phyloP scores from a whole-genome alignment of 1,140 invertebrate species.

The Calephelis virginiensis region DNA sequence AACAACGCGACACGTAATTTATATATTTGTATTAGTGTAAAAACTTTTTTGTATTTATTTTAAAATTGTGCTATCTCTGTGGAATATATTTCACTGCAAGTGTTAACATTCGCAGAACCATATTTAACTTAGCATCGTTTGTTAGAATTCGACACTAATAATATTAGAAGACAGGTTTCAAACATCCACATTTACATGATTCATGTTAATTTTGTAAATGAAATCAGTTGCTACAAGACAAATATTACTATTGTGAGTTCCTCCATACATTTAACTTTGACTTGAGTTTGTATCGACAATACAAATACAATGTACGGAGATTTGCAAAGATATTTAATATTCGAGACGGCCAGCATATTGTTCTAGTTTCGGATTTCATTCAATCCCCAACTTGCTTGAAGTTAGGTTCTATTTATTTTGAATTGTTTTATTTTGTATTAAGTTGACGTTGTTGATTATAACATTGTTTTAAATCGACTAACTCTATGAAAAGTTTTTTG shows the following conservation, averaged over 20 bases:
- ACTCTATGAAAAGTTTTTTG: too few relatives aligned
- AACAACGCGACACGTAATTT: too few relatives aligned
- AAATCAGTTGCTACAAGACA: not conserved
- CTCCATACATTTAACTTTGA: constrained; percentile 8
- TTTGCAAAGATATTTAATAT: constrained; percentile 17
- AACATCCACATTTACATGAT: constrained; percentile 1
- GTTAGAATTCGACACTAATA: not conserved
- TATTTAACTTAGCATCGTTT: not conserved
- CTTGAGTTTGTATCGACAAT: constrained; percentile 8
- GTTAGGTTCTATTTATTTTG: constrained; percentile 8
- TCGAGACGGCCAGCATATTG: constrained; percentile 5
- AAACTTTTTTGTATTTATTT: too few relatives aligned
- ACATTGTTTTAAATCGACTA: too few relatives aligned
- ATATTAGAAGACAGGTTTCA: not conserved
- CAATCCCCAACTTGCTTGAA: constrained; percentile 6
- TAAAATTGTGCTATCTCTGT: too few relatives aligned
- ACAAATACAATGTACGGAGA: constrained; percentile 1
- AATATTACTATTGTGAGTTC: constrained; percentile 6
- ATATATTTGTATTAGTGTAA: too few relatives aligned
- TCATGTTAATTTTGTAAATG: not conserved
- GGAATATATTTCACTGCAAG: too few relatives aligned
- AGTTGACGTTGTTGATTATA: not conserved
- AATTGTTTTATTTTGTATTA: not conserved
- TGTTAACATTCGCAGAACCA: not conserved
- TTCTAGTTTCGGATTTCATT: constrained; percentile 14